Conservation (phyloP, 1,140 invertebrate species). For the Plodia interpunctella region DNA sequence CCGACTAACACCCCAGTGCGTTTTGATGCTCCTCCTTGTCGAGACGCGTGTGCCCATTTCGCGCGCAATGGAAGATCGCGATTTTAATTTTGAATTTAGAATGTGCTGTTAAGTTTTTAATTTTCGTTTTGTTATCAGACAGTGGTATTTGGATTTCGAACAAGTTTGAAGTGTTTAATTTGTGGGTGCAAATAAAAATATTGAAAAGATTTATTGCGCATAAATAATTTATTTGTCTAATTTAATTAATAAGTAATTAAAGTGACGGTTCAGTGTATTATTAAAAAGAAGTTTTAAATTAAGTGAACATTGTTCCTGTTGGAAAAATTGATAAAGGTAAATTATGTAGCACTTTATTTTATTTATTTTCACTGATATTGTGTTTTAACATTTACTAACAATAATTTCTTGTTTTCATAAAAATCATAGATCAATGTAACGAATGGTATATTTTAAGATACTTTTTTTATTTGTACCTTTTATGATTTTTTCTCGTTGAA, state of each 20-base stretch:
- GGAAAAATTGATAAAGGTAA: neutral
- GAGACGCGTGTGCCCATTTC: constrained; percentile 22
- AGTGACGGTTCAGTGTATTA: neutral
- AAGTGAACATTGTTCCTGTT: neutral
- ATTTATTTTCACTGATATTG: too few species aligned
- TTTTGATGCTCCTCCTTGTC: constrained; percentile 33
- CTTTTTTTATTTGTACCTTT: too few species aligned
- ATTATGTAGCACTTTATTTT: neutral
- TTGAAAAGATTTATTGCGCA: too few species aligned
- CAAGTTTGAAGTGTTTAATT: neutral
- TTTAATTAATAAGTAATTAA: neutral
- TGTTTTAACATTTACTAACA: too few species aligned
- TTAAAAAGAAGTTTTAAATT: too few species aligned
- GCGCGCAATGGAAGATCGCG: constrained; percentile 31
- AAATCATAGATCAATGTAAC: too few species aligned
- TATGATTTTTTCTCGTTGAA: too few species aligned
- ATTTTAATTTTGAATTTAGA: constrained; percentile 29
- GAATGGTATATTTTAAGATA: too few species aligned
- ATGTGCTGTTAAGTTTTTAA: constrained; percentile 3
- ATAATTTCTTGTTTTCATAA: too few species aligned
- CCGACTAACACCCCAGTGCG: constrained; percentile 50
- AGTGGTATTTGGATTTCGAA: neutral
- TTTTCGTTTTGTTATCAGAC: neutral
- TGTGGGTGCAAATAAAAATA: neutral
- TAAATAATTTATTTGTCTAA: neutral